Evolutionary conservation across 2,797 vertebrate genomes (phyloP), one percentile per base, ranked within the genome.

Genomic region (Malurus splendens): DNA sequence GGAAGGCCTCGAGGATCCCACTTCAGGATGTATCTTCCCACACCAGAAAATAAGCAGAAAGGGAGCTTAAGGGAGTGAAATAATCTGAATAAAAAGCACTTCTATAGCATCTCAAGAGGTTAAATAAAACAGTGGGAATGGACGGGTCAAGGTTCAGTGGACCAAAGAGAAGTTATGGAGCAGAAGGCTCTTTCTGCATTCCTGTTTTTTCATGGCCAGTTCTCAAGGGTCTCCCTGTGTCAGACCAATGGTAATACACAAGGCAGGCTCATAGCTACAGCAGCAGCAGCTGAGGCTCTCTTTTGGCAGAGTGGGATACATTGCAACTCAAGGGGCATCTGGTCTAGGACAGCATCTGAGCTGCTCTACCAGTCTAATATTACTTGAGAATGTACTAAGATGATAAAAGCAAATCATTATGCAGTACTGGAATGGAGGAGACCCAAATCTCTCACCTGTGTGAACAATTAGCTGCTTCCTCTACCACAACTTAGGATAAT

Each of bases 261-360:
- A 20, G 52, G 32, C 25, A 79, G 68, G 38, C n/a, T 18, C 32
- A 36, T 8, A 12, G 13, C 55, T 84, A 30, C 38, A 24, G 22
- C 9, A 48, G 48, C 38, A 82, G 50, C 73, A 71, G 64, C 45
- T 56, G 14, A 28, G n/a, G 9, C 30, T 83, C 74, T 71, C n/a
- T 65, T 55, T 66, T 30, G 32, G 7, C 5, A 5, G 18, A 17
- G 10, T 6, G 18, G 14, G 7, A 14, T 20, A 23, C 23, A 6
- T 9, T 67, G n/a, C 32, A 77, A 5, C 25, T 64, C 9, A 20
- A 72, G 18, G 10, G 27, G 9, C 28, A 59, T 51, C 33, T 1
- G 0, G 10, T 68, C 28, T 48, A 39, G 25, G 44, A 38, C 50
- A 87, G 52, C 14, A 59, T 9, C 5, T 0, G 0, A 79, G 39